Percentiles rank a stretch among this genome's conserved stretches.
These are phyloP conservation scores for Kryptopterus vitreolus DNA, from an alignment of 2,797 vertebrate genomes.

Conservation along the genomic window DNA sequence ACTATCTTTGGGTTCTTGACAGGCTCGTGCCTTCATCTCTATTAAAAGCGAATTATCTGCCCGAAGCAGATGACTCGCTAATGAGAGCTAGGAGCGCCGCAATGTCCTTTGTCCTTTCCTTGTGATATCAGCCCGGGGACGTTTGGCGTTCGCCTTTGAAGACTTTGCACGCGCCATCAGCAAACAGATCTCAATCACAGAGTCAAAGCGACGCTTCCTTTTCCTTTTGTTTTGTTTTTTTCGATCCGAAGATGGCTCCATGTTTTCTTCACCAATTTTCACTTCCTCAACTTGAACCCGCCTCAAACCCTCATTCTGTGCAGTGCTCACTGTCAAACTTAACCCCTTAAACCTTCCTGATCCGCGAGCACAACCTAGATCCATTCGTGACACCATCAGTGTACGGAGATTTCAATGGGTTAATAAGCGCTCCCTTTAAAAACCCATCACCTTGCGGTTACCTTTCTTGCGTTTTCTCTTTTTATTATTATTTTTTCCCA, in stretches of 20 bases:
- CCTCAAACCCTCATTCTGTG: neutral
- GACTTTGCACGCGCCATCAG: neutral
- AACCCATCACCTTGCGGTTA: conserved; percentile 26
- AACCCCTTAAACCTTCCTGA: neutral
- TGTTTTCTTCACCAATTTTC: neutral
- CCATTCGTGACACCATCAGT: neutral
- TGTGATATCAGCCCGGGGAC: conserved; percentile 15
- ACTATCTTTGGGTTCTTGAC: conserved; percentile 41
- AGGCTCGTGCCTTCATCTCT: conserved; percentile 35
- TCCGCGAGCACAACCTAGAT: neutral
- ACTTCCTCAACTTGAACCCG: neutral
- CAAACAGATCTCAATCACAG: neutral
- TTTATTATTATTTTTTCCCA: conserved; percentile 25
- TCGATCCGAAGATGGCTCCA: conserved; percentile 1
- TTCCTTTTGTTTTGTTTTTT: neutral
- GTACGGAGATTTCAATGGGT: conserved; percentile 4
- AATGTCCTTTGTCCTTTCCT: conserved; percentile 36
- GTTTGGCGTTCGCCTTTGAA: conserved; percentile 21
- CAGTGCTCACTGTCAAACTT: neutral
- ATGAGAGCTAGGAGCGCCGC: conserved; percentile 39
- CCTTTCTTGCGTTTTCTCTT: conserved; percentile 62
- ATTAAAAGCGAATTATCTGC: conserved; percentile 51
- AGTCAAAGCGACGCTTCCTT: neutral
- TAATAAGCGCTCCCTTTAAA: conserved; percentile 18
- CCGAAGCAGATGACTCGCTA: conserved; percentile 47